Base-by-base conservation (phyloP, 2,797 vertebrate species). In the Parambassis ranga region DNA sequence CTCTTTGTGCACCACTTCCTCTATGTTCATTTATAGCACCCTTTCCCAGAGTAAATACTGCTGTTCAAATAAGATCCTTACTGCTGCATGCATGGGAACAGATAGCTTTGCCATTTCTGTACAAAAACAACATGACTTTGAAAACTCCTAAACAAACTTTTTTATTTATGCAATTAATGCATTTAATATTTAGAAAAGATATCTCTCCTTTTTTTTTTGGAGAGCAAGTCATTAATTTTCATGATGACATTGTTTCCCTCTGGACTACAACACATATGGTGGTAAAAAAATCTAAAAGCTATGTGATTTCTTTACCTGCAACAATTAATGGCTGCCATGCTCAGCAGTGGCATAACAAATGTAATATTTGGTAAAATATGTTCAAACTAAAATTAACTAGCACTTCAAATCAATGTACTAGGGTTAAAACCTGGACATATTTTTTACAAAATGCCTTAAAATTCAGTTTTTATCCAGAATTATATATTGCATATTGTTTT, bases 1-100 rank as follows among this genome's bases (percentile, higher is more conserved):
- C 78, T 81, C 82, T 87, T 84, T 87, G 77, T 85, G 76, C 74
- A 75, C 70, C 61, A 77, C 79, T 84, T 88, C 82, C 83, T 87
- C 83, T 58, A 48, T 63, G 81, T 86, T 82, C 87, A 85, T 87
- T 88, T 89, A 86, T 88, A 89, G 86, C 75, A 87, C 71, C 73
- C 70, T 80, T 77, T 87, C 68, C 71, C 71, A 82, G 74, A 87
- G 89, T 85, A 90, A 90, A 92, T 82, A 90, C 61, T 71, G 32
- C 65, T 86, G 82, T 79, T 87, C 78, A 88, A 90, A 91, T 84
- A 89, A 53, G 39, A 70, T 48, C 71, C 65, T 77, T 68, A 81
- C 79, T 65, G 31, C 38, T 71, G n/a, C n/a, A n/a, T n/a, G n/a
- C n/a, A n/a, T n/a, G 42, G 58, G 69, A 81, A 81, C 62, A 74